Evolutionary conservation across 2,888 invertebrate species (phyloP).

Genomic region (Andrena fulva): DNA sequence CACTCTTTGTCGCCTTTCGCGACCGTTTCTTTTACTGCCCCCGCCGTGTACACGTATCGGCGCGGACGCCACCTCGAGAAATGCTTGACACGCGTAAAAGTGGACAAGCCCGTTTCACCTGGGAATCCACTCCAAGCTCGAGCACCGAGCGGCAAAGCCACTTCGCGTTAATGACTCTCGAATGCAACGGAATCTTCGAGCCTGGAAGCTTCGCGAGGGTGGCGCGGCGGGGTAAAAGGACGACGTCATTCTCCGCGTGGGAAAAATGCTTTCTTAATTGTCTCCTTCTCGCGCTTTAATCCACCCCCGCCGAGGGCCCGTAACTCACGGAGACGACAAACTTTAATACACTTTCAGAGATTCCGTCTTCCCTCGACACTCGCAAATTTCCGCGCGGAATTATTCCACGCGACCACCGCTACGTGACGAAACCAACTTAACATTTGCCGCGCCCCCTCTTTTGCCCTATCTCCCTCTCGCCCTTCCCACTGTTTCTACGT

Average conservation of each 20-base stretch:
- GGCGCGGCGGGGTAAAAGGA: not conserved
- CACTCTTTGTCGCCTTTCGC: slow-evolving; percentile 13
- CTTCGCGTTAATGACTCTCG: slow-evolving; percentile 48
- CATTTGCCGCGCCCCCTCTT: too few relatives aligned
- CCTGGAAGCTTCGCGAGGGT: not conserved
- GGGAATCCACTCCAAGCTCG: slow-evolving; percentile 44
- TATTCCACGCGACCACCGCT: slow-evolving; percentile 27
- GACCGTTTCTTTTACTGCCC: slow-evolving; percentile 38
- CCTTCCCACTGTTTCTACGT: not conserved
- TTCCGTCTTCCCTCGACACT: slow-evolving; percentile 2
- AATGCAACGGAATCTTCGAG: slow-evolving; percentile 2
- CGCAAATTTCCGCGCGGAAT: slow-evolving; percentile 34
- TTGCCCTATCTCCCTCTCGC: too few relatives aligned
- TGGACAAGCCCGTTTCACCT: slow-evolving; percentile 31
- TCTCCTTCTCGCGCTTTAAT: slow-evolving; percentile 21
- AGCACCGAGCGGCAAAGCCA: slow-evolving; percentile 30
- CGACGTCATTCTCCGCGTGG: not conserved
- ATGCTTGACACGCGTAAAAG: slow-evolving; percentile 61
- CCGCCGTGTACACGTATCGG: slow-evolving; percentile 15
- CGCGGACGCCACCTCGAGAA: slow-evolving; percentile 10
- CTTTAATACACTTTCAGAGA: slow-evolving; percentile 41
- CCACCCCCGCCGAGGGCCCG: slow-evolving; percentile 9
- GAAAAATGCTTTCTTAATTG: slow-evolving; percentile 16
- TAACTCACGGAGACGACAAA: slow-evolving; percentile 27
- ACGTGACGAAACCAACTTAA: slow-evolving; percentile 39